Percentiles rank a stretch among this genome's conserved stretches.
Evolutionary conservation across 37 sponge, comb jelly and placozoan genomes (phyloP).

Genomic region (Haliclona indistincta): DNA sequence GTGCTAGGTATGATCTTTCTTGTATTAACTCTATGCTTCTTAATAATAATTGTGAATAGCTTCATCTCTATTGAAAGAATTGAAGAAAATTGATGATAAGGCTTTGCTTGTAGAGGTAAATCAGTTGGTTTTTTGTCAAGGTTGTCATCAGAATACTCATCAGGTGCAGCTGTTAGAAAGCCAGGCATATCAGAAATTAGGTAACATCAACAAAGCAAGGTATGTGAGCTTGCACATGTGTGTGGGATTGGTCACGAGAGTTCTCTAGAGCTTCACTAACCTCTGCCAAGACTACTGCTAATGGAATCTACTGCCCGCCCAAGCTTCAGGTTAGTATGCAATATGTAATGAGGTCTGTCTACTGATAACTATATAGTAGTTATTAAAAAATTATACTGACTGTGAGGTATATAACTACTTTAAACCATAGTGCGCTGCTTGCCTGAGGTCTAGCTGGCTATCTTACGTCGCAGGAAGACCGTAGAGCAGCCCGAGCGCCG

Average conservation of each 20-base stretch:
- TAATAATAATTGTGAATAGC: conserved; percentile 16
- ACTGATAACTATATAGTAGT: too few species aligned
- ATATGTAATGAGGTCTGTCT: too few species aligned
- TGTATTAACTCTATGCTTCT: neutral
- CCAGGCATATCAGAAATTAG: conserved; percentile 85
- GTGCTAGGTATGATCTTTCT: conserved; percentile 18
- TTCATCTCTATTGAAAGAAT: conserved; percentile 73
- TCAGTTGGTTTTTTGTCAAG: conserved; percentile 13
- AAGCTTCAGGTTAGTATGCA: conserved; percentile 94
- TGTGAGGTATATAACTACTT: too few species aligned
- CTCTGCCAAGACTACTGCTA: conserved; percentile 97
- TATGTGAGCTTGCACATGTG: neutral
- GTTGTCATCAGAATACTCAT: neutral
- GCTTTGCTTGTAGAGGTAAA: conserved; percentile 92
- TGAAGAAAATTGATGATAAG: conserved; percentile 99
- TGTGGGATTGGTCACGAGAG: neutral
- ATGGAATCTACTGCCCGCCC: conserved; percentile 97
- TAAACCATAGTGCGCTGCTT: too few species aligned
- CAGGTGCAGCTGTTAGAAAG: conserved; percentile 96
- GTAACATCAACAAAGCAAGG: conserved; percentile 83
- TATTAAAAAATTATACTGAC: too few species aligned
- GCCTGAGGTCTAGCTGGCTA: too few species aligned
- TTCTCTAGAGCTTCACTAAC: conserved; percentile 91
- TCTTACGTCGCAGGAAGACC: too few species aligned
- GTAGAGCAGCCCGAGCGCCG: too few species aligned